Conservation (phyloP, 35 echinoderm and acorn worm species). For the Lytechinus pictus region DNA sequence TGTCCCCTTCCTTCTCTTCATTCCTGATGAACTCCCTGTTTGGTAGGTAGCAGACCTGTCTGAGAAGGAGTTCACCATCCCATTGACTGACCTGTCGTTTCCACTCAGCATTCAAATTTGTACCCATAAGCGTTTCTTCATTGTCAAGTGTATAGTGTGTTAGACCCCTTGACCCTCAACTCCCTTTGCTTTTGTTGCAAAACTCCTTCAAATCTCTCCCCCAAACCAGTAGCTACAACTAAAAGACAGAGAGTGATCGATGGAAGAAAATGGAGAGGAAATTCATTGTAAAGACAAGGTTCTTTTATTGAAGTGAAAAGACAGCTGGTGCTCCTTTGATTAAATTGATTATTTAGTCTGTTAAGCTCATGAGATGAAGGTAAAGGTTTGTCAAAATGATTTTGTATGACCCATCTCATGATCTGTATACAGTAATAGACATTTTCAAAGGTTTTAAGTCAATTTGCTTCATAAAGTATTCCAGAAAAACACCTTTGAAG, state of each 20-base stretch:
- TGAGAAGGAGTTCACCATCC: not conserved
- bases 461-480: not conserved
- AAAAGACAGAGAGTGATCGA: not conserved
- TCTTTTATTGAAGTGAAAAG: not conserved
- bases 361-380: not conserved
- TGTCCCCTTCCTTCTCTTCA: too few relatives aligned
- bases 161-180: not conserved
- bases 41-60: not conserved
- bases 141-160: not conserved
- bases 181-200: not conserved
- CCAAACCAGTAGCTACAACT: not conserved
- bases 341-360: not conserved
- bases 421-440: not conserved
- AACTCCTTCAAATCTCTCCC: not conserved
- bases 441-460: not conserved
- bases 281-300: not conserved
- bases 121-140: not conserved
- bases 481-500: not conserved
- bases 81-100: conserved; percentile 9
- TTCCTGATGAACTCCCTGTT: not conserved
- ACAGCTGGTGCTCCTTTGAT: not conserved
- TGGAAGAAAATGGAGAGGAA: not conserved
- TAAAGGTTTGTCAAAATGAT: not conserved
- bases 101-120: conserved; percentile 11
- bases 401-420: not conserved